Base-by-base conservation (phyloP, 2,888 invertebrate genomes). In the Endotricha flammealis region DNA sequence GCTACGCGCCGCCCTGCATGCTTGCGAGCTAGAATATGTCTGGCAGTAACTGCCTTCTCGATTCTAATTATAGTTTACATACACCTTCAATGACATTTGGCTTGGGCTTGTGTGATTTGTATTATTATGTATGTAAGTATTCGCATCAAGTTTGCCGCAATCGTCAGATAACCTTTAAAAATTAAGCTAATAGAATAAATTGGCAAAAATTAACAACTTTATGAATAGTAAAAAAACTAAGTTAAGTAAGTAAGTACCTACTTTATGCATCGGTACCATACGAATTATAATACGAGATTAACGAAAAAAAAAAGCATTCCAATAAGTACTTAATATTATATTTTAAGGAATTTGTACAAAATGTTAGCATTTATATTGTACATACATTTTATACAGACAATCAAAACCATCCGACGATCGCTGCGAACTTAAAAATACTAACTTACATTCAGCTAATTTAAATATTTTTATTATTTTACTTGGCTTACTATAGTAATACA, bases 41-140 rank as follows among this genome's bases (percentile, higher is more conserved):
- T 87, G 29, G 87, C 86, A 42, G 71, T 87, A 45, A 86, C 87
- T 55, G 82, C 87, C 42, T 77, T 87, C 51, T 87, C 87, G 29
- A 64, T 87, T 35, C 66, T 87, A 53, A 63, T 87, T 48, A 85
- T 86, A 70, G 80, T 85, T 57, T 86, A 85, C 66, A 73, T 86
- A 57, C 86, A 86, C 55, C 63, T 86, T 40, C 85, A 82, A 69
- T 86, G 83, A 86, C 73, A 66, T 60, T 55, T 71, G 61, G 81
- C 77, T 71, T 76, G 70, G 69, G 78, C 81, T 79, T 82, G 67
- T 82, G 70, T 81, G 64, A 71, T 79, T 66, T 69, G 77, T 68
- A 64, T 72, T 59, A 55, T 76, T 65, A 65, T 75, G 37, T 80
- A 66, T 78, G 70, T 80, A 70, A 78, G 79, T 79, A 77, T 74